Evolutionary conservation across 2,888 invertebrate genomes (phyloP).

Genomic region (Pachydiplax longipennis): DNA sequence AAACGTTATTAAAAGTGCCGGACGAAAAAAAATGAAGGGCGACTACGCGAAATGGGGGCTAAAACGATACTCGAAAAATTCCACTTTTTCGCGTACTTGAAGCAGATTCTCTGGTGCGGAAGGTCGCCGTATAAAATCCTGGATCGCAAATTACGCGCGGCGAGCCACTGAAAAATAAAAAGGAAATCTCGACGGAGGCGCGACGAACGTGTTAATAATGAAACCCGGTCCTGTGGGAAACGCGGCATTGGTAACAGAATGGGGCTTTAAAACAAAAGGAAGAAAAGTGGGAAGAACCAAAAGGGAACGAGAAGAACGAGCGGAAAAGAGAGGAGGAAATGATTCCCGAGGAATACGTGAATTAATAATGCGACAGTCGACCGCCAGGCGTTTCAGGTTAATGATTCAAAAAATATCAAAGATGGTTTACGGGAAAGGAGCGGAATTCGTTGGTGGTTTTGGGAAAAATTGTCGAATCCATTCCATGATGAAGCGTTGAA

Average conservation of each 20-base stretch:
- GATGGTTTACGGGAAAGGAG: no score
- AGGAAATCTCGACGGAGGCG: not conserved
- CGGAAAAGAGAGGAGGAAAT: no score
- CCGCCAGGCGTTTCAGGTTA: no score
- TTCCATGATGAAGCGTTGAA: no score
- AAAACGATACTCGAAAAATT: not conserved
- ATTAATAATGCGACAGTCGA: not conserved
- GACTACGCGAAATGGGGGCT: not conserved
- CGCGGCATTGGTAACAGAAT: not conserved
- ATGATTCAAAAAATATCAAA: no score
- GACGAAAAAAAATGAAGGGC: not conserved
- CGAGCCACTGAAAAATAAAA: not conserved
- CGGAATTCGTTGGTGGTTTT: no score
- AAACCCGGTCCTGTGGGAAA: not conserved
- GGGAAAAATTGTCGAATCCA: no score
- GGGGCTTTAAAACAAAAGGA: not conserved
- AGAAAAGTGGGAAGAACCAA: not conserved
- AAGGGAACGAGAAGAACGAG: not conserved
- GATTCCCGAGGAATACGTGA: not conserved
- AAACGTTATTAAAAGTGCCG: not conserved
- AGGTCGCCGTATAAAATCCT: not conserved
- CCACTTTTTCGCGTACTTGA: no score
- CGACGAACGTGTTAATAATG: not conserved
- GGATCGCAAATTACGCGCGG: not conserved
- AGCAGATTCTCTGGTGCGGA: no score